A percentile compares a stretch with the other conserved stretches of the same genome.
Conservation (phyloP, 1,140 invertebrate species). For the Hyles vespertilio region DNA sequence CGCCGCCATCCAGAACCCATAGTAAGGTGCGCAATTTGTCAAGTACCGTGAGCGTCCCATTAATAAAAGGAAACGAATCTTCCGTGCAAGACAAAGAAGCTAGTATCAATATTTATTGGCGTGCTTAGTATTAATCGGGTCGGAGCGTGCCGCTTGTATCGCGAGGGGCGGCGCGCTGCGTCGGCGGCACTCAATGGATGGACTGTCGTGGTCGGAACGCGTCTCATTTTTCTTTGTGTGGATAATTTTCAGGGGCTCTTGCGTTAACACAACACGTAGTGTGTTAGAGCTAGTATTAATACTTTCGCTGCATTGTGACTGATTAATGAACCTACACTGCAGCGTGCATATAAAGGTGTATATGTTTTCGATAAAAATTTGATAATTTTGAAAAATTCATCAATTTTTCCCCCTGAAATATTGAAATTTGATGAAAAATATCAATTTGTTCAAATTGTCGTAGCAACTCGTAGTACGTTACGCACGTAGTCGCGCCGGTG, state of each 20-base stretch:
- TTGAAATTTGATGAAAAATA: neutral
- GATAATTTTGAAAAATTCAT: no score
- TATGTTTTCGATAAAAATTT: no score
- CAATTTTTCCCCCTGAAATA: neutral
- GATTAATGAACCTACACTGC: no score
- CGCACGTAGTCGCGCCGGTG: constrained; percentile 36
- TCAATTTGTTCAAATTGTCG: constrained; percentile 1
- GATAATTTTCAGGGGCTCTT: constrained; percentile 26
- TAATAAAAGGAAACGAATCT: constrained; percentile 65
- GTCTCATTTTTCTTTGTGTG: constrained; percentile 44
- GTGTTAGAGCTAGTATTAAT: no score
- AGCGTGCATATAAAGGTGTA: no score
- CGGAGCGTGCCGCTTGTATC: constrained; percentile 57
- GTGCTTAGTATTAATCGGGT: constrained; percentile 70
- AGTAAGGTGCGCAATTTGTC: constrained; percentile 41
- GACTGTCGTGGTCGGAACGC: constrained; percentile 51
- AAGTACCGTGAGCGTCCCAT: constrained; percentile 57
- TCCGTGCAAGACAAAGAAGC: constrained; percentile 66
- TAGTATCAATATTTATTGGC: constrained; percentile 71
- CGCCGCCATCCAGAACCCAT: neutral
- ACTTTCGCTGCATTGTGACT: no score
- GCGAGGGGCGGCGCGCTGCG: constrained; percentile 28
- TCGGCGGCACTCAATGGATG: constrained; percentile 47
- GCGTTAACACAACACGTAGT: neutral
- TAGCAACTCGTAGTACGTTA: constrained; percentile 38